Evolutionary conservation across 2,888 invertebrate species (phyloP), one percentile per base, ranked within the genome.

Genomic region (Chloroclystis v-ata): DNA sequence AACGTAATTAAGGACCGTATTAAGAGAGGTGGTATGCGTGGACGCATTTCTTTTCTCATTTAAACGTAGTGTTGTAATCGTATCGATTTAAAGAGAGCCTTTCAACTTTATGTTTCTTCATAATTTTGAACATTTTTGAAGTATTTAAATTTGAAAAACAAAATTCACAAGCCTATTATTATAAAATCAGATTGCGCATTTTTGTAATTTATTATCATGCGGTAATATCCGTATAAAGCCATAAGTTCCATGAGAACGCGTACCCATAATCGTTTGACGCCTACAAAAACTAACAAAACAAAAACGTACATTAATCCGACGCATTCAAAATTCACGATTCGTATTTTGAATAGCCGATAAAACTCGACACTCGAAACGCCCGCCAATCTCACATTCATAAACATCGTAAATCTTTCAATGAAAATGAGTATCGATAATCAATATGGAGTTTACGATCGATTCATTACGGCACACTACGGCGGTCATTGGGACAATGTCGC

Each of bases 1-100:
- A 82, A 72, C 75, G 82, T 82, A 84, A 86, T 86, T 85, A 85
- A 79, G 72, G 70, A 59, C 76, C 79, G 77, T 79, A 85, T 84
- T 83, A 82, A 82, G 75, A 71, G 68, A 67, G 70, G 59, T 61
- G 80, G 82, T 51, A 59, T 59, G 54, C 54, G 52, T 47, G 52
- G 42, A 37, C 52, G 39, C 49, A 56, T 59, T 52, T 46, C 47
- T 49, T 47, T 47, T 52, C 52, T 51, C 52, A 52, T 58, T 82
- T 68, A 67, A 63, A 54, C 50, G 37, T 73, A 79, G 76, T 59
- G 81, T 62, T 67, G 79, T 49, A 8, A 59, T 54, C 38, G 8
- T 43, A 43, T 50, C 50, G 50, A 49, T 49, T 37, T n/a, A n/a
- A n/a, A n/a, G n/a, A n/a, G n/a, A n/a, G n/a, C n/a, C n/a, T n/a